Evolutionary conservation across 2,888 invertebrate genomes (phyloP), one percentile per base, ranked within the genome.

Genomic region (Cephus nigrinus): DNA sequence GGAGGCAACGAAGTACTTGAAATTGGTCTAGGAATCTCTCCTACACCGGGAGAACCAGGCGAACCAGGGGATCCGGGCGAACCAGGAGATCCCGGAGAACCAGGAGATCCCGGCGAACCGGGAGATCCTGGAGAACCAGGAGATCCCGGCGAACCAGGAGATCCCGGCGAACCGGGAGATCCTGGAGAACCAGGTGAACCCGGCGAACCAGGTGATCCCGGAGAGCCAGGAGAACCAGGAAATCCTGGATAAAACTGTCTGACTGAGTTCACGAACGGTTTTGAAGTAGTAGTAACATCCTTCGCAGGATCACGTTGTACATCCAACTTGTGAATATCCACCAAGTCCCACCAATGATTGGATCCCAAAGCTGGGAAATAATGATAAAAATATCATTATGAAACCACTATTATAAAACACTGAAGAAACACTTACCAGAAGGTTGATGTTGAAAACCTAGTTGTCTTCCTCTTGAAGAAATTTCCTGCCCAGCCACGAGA

Each of bases 271-370:
- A 40, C 40, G 40, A 40, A 40, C 15, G 40, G 40, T 40, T 40
- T 40, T 40, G 40, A 15, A 40, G 40, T 40, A 40, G 40, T 40
- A 40, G 5, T 40, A 40, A 40, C 81, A 35, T 80, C 79, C 77
- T 80, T 79, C 85, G 85, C 84, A 5, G 79, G 75, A 11, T 85
- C 83, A 5, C 81, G 78, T 12, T 80, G 82, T 11, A 80, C 79
- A 72, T 88, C 86, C 69, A 86, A 11, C 40, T 87, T 89, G 71
- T 87, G 84, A 12, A 87, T 75, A 33, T 89, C 87, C 12, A 85
- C 76, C 34, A 85, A 82, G 74, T 87, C 86, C 90, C 89, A 89
- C 40, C 40, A 40, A 15, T 40, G 40, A 40, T 40, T 15, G 4
- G 40, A 40, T 40, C 40, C 40, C 15, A 40, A 40, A 40, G 15